These are phyloP conservation scores for Pollenia labialis DNA, from an alignment of 2,888 invertebrate genomes.

Conservation along the genomic window DNA sequence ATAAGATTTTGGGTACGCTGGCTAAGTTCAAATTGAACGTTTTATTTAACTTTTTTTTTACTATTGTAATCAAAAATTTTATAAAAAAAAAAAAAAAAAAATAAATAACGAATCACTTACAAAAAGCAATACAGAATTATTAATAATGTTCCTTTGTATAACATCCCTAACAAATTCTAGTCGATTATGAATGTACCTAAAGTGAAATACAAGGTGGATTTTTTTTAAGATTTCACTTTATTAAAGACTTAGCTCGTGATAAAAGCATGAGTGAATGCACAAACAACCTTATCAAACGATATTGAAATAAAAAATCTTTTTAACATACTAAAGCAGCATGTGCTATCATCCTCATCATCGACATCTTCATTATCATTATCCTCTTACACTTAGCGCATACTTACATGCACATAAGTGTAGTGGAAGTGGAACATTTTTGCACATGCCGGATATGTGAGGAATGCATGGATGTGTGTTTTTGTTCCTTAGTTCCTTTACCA, in stretches of 20 bases:
- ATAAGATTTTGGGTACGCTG: too few species aligned
- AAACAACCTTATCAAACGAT: slow-evolving; percentile 59
- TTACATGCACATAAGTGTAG: slow-evolving; percentile 53
- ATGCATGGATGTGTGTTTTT: slow-evolving; percentile 30
- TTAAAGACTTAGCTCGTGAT: slow-evolving; percentile 61
- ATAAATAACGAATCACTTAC: neutral
- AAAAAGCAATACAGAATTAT: neutral
- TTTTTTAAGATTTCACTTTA: slow-evolving; percentile 31
- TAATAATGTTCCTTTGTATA: neutral
- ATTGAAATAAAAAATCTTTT: slow-evolving; percentile 63
- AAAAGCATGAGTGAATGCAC: slow-evolving; percentile 52
- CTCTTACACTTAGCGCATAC: slow-evolving; percentile 59
- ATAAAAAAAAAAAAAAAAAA: too few species aligned
- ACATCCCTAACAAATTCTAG: neutral
- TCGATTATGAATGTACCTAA: neutral
- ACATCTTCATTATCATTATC: slow-evolving; percentile 59
- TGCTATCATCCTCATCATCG: slow-evolving; percentile 65
- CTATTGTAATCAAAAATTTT: too few species aligned
- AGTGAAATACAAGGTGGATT: slow-evolving; percentile 49
- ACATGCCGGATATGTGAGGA: slow-evolving; percentile 78
- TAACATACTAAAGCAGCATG: slow-evolving; percentile 58
- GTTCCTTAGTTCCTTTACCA: slow-evolving; percentile 41
- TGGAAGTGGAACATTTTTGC: slow-evolving; percentile 76
- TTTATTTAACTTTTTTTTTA: too few species aligned
- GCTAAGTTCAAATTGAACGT: too few species aligned